phyloP scores from a whole-genome alignment of 1,140 invertebrate species.

The Theocolax elegans region DNA sequence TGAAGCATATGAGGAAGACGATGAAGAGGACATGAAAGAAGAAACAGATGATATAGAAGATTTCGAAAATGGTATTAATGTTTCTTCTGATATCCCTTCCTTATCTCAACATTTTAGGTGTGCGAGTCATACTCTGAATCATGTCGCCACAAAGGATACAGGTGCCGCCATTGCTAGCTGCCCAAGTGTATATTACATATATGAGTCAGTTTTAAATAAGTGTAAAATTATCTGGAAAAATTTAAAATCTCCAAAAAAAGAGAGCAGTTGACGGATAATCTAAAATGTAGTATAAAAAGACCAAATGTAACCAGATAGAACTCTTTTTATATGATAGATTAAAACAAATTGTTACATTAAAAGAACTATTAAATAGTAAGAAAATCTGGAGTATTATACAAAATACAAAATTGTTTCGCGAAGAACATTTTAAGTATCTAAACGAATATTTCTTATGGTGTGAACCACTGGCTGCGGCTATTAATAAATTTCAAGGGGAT shows the following conservation, averaged over 20 bases:
- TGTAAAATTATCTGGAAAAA: constrained; percentile 24
- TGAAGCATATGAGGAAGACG: neutral
- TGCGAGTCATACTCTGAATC: constrained; percentile 22
- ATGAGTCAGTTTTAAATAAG: constrained; percentile 9
- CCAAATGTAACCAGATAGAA: constrained; percentile 34
- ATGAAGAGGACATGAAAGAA: neutral
- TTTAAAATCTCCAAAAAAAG: constrained; percentile 14
- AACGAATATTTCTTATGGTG: constrained; percentile 8
- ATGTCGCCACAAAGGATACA: constrained; percentile 9
- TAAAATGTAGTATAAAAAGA: constrained; percentile 1
- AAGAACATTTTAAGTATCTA: constrained; percentile 25
- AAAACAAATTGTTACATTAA: constrained; percentile 20
- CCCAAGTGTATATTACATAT: neutral
- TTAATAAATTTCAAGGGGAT: constrained; percentile 23
- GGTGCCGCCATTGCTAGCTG: neutral
- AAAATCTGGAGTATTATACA: neutral
- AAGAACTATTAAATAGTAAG: constrained; percentile 17
- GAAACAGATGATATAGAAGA: constrained; percentile 12
- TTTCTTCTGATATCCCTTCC: neutral
- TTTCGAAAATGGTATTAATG: neutral
- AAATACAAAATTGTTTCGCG: neutral
- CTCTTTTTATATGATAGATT: constrained; percentile 29
- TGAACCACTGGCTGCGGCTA: constrained; percentile 15
- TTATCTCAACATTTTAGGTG: neutral
- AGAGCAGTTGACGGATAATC: neutral